A percentile compares a stretch with the other conserved stretches of the same genome.
Evolutionary conservation across 1,140 invertebrate genomes (phyloP).

Genomic region (Magallana gigas): DNA sequence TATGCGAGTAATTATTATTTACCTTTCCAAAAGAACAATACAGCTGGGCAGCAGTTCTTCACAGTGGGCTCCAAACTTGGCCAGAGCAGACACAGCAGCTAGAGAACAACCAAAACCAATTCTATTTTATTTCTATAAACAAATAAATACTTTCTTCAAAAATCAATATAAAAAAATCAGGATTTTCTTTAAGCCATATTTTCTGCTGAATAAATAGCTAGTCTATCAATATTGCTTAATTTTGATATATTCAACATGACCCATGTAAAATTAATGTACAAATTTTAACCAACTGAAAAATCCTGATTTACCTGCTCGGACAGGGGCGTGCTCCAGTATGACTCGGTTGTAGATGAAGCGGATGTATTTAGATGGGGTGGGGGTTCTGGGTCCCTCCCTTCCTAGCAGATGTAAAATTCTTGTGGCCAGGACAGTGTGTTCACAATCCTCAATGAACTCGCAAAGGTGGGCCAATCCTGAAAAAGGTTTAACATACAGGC

Average conservation of each 20-base stretch:
- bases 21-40: constrained; percentile 83
- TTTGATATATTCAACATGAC: too few relatives aligned
- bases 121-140: too few relatives aligned
- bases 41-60: constrained; percentile 94
- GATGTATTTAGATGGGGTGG: constrained; percentile 96
- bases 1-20: constrained; percentile 35
- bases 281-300: not conserved
- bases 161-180: too few relatives aligned
- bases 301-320: constrained; percentile 84
- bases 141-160: too few relatives aligned
- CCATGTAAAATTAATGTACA: too few relatives aligned
- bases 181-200: too few relatives aligned
- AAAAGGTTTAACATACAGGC: not conserved
- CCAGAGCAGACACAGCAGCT: constrained; percentile 97
- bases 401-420: constrained; percentile 97
- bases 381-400: constrained; percentile 96
- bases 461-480: constrained; percentile 95
- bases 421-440: constrained; percentile 97
- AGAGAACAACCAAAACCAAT: constrained; percentile 14
- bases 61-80: constrained; percentile 97
- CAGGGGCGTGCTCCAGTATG: constrained; percentile 96
- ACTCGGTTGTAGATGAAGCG: constrained; percentile 99
- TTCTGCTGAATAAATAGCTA: too few relatives aligned
- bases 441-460: constrained; percentile 99
- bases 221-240: too few relatives aligned